Evolutionary conservation across 2,888 invertebrate species (phyloP).

Genomic region (Philereme vetulata): DNA sequence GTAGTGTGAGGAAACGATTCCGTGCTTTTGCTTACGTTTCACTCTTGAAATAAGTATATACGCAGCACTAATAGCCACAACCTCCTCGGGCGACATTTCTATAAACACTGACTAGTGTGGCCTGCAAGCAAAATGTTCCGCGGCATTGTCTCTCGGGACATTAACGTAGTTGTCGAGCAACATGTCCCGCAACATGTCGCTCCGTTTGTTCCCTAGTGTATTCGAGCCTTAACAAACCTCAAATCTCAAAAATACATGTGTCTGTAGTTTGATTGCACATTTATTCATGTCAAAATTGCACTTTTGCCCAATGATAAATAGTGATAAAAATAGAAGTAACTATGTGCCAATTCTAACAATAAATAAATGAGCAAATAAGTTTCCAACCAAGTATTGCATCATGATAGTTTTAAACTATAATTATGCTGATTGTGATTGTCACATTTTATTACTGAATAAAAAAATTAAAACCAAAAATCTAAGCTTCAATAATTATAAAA

Average conservation of each 20-base stretch:
- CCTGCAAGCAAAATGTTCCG: too few species aligned
- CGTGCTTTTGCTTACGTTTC: too few species aligned
- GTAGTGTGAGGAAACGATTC: too few species aligned
- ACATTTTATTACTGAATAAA: conserved; percentile 39
- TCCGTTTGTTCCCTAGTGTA: too few species aligned
- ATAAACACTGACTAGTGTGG: too few species aligned
- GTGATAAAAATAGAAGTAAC: conserved; percentile 37
- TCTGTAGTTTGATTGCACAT: conserved; percentile 38
- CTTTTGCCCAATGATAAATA: conserved; percentile 37
- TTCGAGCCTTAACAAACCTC: conserved; percentile 37
- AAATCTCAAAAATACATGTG: conserved; percentile 24
- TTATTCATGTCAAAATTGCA: conserved; percentile 50
- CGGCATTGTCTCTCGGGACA: too few species aligned
- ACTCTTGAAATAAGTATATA: too few species aligned
- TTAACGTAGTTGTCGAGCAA: too few species aligned
- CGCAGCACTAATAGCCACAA: too few species aligned
- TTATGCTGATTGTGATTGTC: conserved; percentile 32
- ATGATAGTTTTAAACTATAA: conserved; percentile 36
- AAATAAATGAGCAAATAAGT: conserved; percentile 45
- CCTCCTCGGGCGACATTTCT: too few species aligned
- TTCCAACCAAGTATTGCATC: conserved; percentile 32
- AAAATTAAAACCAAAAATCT: conserved; percentile 57
- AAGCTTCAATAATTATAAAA: conserved; percentile 63
- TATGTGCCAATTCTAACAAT: conserved; percentile 45
- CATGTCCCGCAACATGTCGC: too few species aligned